Evolutionary conservation across 2,797 vertebrate genomes (phyloP).

Genomic region (Neomorphus geoffroyi): DNA sequence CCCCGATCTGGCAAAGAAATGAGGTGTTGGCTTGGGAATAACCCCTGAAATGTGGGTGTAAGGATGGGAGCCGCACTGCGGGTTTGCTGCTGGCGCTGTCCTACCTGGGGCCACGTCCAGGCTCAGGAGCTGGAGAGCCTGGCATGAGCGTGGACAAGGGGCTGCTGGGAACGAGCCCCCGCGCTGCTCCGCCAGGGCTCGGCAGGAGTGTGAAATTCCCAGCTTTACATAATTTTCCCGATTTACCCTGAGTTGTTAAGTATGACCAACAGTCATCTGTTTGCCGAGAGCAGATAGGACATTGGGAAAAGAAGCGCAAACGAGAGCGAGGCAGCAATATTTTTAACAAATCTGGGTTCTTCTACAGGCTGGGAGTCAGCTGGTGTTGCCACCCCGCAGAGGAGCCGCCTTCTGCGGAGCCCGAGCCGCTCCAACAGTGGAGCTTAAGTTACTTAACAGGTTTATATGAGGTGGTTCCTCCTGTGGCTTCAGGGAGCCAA

Average conservation of each 20-base stretch:
- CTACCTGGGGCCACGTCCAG: neutral
- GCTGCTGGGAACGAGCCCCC: neutral
- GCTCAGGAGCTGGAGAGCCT: neutral
- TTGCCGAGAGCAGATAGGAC: constrained; percentile 30
- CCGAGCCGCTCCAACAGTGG: neutral
- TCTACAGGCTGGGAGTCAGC: neutral
- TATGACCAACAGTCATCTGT: constrained; percentile 59
- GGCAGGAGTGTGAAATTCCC: constrained; percentile 26
- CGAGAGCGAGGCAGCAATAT: neutral
- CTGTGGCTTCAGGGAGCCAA: neutral
- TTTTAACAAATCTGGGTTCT: neutral
- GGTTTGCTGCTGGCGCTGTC: neutral
- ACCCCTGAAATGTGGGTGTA: neutral
- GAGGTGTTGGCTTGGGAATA: neutral
- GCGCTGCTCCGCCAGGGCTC: neutral
- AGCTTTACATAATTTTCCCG: constrained; percentile 35
- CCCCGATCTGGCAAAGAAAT: neutral
- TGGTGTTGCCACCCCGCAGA: neutral
- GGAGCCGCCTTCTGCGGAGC: neutral
- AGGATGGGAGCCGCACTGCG: neutral
- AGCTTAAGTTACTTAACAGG: constrained; percentile 18
- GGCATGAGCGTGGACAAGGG: neutral
- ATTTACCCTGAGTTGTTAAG: constrained; percentile 27
- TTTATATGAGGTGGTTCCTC: neutral
- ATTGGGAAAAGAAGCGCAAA: neutral